Conservation (phyloP, 2,888 invertebrate genomes). For the Eupsilia transversa region DNA sequence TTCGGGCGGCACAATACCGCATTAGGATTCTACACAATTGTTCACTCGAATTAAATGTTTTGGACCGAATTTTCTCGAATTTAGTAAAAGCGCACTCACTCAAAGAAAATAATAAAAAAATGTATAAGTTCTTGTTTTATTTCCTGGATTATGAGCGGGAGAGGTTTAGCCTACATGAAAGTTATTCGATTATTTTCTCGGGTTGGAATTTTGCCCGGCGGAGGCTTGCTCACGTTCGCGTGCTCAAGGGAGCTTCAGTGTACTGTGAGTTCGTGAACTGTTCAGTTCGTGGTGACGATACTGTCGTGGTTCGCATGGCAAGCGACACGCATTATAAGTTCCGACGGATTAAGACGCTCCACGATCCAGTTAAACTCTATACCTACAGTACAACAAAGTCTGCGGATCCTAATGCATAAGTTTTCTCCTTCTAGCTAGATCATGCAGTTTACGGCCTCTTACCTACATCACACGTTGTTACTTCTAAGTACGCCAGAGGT, state of each 20-base stretch:
- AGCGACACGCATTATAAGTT: slow-evolving; percentile 9
- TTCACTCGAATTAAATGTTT: slow-evolving; percentile 21
- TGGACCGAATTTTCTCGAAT: slow-evolving; percentile 7
- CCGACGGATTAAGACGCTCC: not conserved
- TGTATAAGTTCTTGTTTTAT: slow-evolving; percentile 1
- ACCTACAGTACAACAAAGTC: not conserved
- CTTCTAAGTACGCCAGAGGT: not conserved
- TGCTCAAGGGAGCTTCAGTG: slow-evolving; percentile 52
- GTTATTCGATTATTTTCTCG: slow-evolving; percentile 18
- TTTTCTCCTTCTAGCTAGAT: not conserved
- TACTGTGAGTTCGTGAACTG: slow-evolving; percentile 42
- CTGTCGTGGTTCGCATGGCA: slow-evolving; percentile 40
- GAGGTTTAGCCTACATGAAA: not conserved
- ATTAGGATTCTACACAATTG: slow-evolving; percentile 17
- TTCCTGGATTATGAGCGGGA: not conserved
- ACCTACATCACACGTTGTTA: not conserved
- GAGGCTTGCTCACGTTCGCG: slow-evolving; percentile 53
- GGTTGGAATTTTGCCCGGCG: slow-evolving; percentile 17
- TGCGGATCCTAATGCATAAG: not conserved
- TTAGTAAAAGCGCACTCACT: slow-evolving; percentile 18
- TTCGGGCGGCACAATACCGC: slow-evolving; percentile 13
- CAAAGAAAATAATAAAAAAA: not conserved
- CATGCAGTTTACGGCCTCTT: not conserved
- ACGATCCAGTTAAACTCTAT: not conserved
- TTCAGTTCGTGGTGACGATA: slow-evolving; percentile 24